A percentile compares a stretch with the other conserved stretches of the same genome.
phyloP scores from a whole-genome alignment of 2,797 vertebrate genomes.

The Notolabrus celidotus region DNA sequence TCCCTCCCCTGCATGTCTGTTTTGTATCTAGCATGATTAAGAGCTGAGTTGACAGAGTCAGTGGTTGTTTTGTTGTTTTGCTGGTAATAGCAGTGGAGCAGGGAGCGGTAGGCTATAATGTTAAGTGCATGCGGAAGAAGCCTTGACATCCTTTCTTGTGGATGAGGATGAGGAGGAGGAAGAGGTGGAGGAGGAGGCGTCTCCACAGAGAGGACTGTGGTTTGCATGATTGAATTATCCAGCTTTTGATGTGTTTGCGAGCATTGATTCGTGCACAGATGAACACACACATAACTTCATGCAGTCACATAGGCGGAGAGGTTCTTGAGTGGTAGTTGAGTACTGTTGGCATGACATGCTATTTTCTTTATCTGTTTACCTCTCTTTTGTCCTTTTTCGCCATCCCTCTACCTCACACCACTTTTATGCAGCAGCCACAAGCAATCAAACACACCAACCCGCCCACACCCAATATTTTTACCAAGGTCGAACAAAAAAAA shows the following conservation, averaged over 20 bases:
- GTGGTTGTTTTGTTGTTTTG: slow-evolving; percentile 76
- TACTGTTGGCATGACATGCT: slow-evolving; percentile 52
- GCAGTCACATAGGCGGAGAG: slow-evolving; percentile 28
- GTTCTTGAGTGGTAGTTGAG: slow-evolving; percentile 68
- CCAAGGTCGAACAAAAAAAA: slow-evolving; percentile 40
- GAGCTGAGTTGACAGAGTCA: slow-evolving; percentile 66
- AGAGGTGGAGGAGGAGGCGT: slow-evolving; percentile 49
- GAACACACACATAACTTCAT: slow-evolving; percentile 1
- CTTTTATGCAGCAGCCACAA: slow-evolving; percentile 62
- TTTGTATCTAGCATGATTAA: slow-evolving; percentile 74
- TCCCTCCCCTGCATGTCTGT: slow-evolving; percentile 54
- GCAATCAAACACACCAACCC: slow-evolving; percentile 56
- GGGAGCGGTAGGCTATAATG: slow-evolving; percentile 59
- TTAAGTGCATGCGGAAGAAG: slow-evolving; percentile 71
- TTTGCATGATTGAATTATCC: slow-evolving; percentile 81
- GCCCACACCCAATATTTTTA: slow-evolving; percentile 56
- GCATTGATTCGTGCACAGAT: slow-evolving; percentile 56
- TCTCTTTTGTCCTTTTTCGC: slow-evolving; percentile 16
- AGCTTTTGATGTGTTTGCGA: slow-evolving; percentile 77
- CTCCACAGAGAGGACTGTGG: slow-evolving; percentile 72
- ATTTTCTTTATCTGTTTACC: slow-evolving; percentile 31
- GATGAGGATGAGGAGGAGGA: slow-evolving; percentile 61
- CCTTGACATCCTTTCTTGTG: slow-evolving; percentile 76
- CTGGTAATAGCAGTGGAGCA: slow-evolving; percentile 67
- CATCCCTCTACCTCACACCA: slow-evolving; percentile 37